phyloP scores from a whole-genome alignment of 2,888 invertebrate genomes.

The Antheraea yamamai region DNA sequence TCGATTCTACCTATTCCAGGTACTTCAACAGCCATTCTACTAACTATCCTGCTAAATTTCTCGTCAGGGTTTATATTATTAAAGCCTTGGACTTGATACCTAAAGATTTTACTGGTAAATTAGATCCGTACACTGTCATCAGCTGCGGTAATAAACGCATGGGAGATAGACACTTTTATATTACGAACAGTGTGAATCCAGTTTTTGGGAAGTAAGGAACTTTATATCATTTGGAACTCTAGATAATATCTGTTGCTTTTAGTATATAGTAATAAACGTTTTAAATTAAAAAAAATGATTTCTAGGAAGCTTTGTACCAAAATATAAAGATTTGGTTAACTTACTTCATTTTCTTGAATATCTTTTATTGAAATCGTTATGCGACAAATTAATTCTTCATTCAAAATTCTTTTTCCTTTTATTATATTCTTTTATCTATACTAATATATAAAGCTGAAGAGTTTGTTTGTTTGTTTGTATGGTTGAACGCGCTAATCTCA shows the following conservation, averaged over 20 bases:
- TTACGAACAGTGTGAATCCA: slow-evolving; percentile 89
- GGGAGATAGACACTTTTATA: slow-evolving; percentile 85
- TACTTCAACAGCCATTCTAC: slow-evolving; percentile 83
- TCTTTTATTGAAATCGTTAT: too few relatives aligned
- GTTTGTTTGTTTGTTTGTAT: too few relatives aligned
- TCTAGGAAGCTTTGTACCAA: not conserved
- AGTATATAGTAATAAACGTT: not conserved
- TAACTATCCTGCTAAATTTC: slow-evolving; percentile 83
- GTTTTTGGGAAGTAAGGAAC: slow-evolving; percentile 87
- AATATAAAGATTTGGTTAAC: not conserved
- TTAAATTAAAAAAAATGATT: not conserved
- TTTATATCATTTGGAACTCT: not conserved
- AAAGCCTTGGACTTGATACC: slow-evolving; percentile 87
- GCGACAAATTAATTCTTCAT: too few relatives aligned
- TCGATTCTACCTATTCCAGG: slow-evolving; percentile 41
- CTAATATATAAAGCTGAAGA: too few relatives aligned
- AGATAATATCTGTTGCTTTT: not conserved
- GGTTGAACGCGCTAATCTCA: too few relatives aligned
- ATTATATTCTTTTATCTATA: too few relatives aligned
- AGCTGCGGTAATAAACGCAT: slow-evolving; percentile 84
- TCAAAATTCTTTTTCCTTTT: too few relatives aligned
- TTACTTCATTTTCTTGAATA: not conserved
- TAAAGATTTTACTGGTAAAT: slow-evolving; percentile 86
- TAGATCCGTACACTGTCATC: slow-evolving; percentile 90
- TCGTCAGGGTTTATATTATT: slow-evolving; percentile 90